These are phyloP conservation scores for Leptoclinus maculatus DNA, from an alignment of 2,797 vertebrate species.

Conservation along the genomic window DNA sequence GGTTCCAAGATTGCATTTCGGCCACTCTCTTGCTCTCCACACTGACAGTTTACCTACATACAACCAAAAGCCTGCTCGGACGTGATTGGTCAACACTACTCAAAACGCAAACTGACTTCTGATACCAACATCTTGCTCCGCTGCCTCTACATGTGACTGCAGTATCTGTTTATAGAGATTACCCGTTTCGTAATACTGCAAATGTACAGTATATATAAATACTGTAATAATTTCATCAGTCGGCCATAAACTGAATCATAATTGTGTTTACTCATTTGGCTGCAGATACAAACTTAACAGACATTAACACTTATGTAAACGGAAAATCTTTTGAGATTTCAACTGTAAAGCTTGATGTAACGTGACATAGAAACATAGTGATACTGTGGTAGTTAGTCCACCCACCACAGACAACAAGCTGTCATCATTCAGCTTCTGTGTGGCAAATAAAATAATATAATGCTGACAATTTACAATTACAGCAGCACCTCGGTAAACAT, in stretches of 20 bases:
- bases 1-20: too few relatives aligned
- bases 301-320: neutral
- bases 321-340: neutral
- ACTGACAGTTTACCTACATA: too few relatives aligned
- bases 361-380: neutral
- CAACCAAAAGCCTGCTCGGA: too few relatives aligned
- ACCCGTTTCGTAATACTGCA: too few relatives aligned
- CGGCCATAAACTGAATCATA: neutral
- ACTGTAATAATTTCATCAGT: too few relatives aligned
- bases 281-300: neutral
- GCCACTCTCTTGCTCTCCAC: too few relatives aligned
- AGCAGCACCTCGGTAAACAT: neutral
- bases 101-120: too few relatives aligned
- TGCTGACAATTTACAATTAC: constrained; percentile 29
- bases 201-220: too few relatives aligned
- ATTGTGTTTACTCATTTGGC: neutral
- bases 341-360: neutral
- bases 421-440: neutral
- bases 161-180: too few relatives aligned
- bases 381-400: neutral
- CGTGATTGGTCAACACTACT: too few relatives aligned
- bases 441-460: neutral
- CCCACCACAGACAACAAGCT: neutral
- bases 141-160: too few relatives aligned
- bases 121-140: too few relatives aligned